These are phyloP conservation scores for Monoplex corrugatus DNA, from an alignment of 2,888 invertebrate genomes.

Conservation along the genomic window DNA sequence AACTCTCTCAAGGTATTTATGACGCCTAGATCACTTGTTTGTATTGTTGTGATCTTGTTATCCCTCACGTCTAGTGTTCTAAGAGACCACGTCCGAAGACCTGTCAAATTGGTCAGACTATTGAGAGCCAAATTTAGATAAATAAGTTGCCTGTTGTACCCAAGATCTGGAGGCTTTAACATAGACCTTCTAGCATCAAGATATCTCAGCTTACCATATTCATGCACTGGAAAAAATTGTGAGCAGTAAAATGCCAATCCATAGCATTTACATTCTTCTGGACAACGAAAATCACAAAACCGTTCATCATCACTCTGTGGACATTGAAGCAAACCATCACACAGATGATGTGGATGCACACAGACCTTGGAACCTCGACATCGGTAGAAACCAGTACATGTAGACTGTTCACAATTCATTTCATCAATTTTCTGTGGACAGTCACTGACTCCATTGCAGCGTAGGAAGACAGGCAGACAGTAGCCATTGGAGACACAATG, in stretches of 20 bases:
- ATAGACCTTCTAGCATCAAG: conserved; percentile 19
- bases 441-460: not conserved
- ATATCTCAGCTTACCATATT: not conserved
- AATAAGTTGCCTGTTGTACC: conserved; percentile 1
- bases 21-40: too few relatives aligned
- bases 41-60: too few relatives aligned
- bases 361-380: not conserved
- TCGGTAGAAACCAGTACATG: conserved; percentile 18
- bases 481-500: not conserved
- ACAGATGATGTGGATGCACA: conserved; percentile 2
- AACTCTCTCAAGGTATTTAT: too few relatives aligned
- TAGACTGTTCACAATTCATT: not conserved
- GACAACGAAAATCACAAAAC: conserved; percentile 43
- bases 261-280: conserved; percentile 9
- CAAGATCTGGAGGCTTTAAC: not conserved
- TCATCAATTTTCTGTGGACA: not conserved
- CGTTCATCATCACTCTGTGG: conserved; percentile 51
- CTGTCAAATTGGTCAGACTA: not conserved
- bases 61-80: not conserved
- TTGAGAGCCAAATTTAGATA: not conserved
- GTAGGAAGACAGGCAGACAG: conserved; percentile 17
- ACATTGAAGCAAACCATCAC: conserved; percentile 40
- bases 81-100: not conserved
- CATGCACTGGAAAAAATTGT: not conserved
- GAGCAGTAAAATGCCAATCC: conserved; percentile 34